These are phyloP conservation scores for Hemibagrus guttatus DNA, from an alignment of 2,797 vertebrate genomes.

Conservation along the genomic window DNA sequence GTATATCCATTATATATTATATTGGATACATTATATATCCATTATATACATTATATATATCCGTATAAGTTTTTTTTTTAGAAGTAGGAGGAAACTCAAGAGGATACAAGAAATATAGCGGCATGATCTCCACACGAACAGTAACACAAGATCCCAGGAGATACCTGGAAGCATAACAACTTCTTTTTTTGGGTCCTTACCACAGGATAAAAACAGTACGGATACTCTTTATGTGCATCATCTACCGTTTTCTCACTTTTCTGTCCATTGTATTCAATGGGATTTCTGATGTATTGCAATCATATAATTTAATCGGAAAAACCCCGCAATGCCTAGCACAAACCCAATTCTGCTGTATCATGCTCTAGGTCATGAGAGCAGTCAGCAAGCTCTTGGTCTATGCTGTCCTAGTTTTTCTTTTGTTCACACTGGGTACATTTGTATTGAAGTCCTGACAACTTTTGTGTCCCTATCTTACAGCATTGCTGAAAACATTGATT, in stretches of 20 bases:
- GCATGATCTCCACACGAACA: not conserved
- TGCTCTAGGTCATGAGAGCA: constrained; percentile 69
- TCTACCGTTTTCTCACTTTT: constrained; percentile 62
- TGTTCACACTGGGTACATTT: not conserved
- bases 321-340: constrained; percentile 59
- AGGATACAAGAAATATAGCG: not conserved
- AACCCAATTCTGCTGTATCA: constrained; percentile 69
- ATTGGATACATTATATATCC: no score
- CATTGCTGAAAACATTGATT: not conserved
- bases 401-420: not conserved
- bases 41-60: no score
- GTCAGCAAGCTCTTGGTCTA: constrained; percentile 43
- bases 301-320: constrained; percentile 64
- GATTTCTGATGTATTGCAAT: constrained; percentile 66
- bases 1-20: no score
- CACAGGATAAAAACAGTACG: constrained; percentile 61
- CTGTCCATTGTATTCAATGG: constrained; percentile 41
- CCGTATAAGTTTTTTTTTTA: no score
- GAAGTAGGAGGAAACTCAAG: no score
- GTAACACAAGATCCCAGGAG: not conserved
- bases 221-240: constrained; percentile 61
- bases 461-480: not conserved
- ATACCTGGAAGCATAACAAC: not conserved
- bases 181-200: constrained; percentile 47
- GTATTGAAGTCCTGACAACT: not conserved